Evolutionary conservation across 2,888 invertebrate species (phyloP).

Genomic region (Drosophila gaucha): DNA sequence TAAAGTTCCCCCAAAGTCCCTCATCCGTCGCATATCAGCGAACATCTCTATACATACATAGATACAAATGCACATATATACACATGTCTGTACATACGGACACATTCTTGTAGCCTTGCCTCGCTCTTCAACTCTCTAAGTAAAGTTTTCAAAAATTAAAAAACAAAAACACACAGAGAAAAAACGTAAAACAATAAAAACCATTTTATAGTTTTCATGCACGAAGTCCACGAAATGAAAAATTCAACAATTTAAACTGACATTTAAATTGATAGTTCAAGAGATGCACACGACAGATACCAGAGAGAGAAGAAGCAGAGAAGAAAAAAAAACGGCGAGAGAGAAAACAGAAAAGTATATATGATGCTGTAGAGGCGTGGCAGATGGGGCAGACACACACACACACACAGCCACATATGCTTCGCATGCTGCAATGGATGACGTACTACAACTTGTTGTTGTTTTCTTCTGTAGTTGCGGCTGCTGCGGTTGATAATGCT

Average conservation of each 20-base stretch:
- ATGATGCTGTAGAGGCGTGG: constrained; percentile 55
- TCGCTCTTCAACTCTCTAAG: constrained; percentile 59
- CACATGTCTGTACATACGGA: constrained; percentile 12
- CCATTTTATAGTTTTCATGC: constrained; percentile 79
- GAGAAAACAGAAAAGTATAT: constrained; percentile 29
- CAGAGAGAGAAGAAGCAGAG: constrained; percentile 33
- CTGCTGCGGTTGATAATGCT: constrained; percentile 51
- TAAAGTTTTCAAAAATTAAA: constrained; percentile 64
- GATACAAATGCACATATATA: background rate
- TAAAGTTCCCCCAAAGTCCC: constrained; percentile 53
- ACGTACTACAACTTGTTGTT: constrained; percentile 56
- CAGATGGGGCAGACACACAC: constrained; percentile 30
- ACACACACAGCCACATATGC: constrained; percentile 7
- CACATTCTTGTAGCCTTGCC: constrained; percentile 43
- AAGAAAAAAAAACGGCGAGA: constrained; percentile 28
- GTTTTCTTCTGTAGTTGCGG: constrained; percentile 41
- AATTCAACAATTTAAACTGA: constrained; percentile 83
- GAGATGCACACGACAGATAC: constrained; percentile 82
- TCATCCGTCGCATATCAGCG: constrained; percentile 57
- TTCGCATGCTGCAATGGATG: constrained; percentile 42
- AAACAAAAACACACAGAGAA: constrained; percentile 19
- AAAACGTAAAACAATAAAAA: constrained; percentile 74
- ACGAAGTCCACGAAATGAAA: constrained; percentile 81
- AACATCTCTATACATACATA: constrained; percentile 58
- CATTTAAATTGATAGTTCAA: constrained; percentile 83